Evolutionary conservation across 2,888 invertebrate species (phyloP), one percentile per base, ranked within the genome.

Genomic region (Cerastis rubricosa): DNA sequence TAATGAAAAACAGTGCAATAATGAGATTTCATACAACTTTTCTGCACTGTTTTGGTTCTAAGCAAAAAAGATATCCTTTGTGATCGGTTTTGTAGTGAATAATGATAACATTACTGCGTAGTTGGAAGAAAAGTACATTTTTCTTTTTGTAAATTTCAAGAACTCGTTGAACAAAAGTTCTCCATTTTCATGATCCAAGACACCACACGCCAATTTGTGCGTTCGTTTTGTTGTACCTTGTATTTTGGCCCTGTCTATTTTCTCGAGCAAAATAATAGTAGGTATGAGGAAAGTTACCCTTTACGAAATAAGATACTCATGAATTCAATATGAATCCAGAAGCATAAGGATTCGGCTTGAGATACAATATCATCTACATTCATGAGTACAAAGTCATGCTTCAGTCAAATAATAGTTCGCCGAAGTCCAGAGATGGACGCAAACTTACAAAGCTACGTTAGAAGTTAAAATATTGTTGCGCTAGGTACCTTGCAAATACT

Each of bases 321-420:
- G 22, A 22, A 43, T 81, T 51, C 43, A 17, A 43, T 64, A 64
- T 57, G 17, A 17, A 49, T 74, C 45, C 22, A 45, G 47, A 29
- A 54, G 64, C 17, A 59, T 78, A 49, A 14, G 67, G 61, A 74
- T 74, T 74, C 81, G 8, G 29, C n/a, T 49, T 65, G 17, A 57
- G 14, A 25, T 75, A 45, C 29, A 49, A 22, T 54, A 40, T 61
- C 40, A 65, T 49, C 12, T 72, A 49, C 43, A 59, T 64, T 78
- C 66, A 57, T 40, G 54, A 17, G 19, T 29, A 57, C 17, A 25
- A 43, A 67, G 43, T 51, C 67, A 19, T 57, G 49, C 25, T 64
- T 35, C 14, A 75, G 57, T 75, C 76, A 64, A 74, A 74, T 63
- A 74, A 49, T 43, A 74, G 63, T 74, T 74, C 57, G 5, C 6